Base-by-base conservation (phyloP, 2,113 vertebrate genomes). In the Prolemur simus region DNA sequence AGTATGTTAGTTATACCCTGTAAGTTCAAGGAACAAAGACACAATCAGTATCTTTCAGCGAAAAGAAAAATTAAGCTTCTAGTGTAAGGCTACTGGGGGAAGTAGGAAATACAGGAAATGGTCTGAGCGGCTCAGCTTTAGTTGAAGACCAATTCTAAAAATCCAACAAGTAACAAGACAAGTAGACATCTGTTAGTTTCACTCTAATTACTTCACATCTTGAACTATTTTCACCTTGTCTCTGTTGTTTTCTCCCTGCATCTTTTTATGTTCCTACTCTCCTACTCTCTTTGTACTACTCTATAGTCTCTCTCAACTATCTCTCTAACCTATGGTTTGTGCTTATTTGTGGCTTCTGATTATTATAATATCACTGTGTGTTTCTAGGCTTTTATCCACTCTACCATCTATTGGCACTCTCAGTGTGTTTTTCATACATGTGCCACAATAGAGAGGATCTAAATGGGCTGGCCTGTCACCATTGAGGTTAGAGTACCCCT, bases 271-370 rank as follows among this genome's bases (percentile, higher is more conserved):
- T 54, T 91, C 34, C 58, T 63, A 81, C 34, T 94, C 37, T 87
- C 32, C 23, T 77, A 82, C 14, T 54, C 17, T 54, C 52, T 54
- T 54, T 54, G 81, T 82, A 82, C 73, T 45, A 83, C 29, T 49
- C 89, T 49, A 84, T 11, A 45, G 3, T 88, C n/a, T 95, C 27
- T 64, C n/a, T 78, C 49, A 81, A 87, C 27, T 74, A 32, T 32
- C 20, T 90, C 45, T 52, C 29, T 64, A 23, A 20, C 27, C 17
- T 21, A 18, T 56, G 37, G 14, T n/a, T 39, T 89, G 52, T 96
- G 21, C n/a, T 80, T 86, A 60, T 87, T 91, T 95, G 74, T 89
- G 14, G 47, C 52, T 91, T 96, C 45, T 83, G 6, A 66, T 82
- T 81, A 37, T 93, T 89, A 81, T 76, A 88, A 58, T 63, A 86